phyloP scores from a whole-genome alignment of 2,113 vertebrate genomes.

The Noctilio leporinus region DNA sequence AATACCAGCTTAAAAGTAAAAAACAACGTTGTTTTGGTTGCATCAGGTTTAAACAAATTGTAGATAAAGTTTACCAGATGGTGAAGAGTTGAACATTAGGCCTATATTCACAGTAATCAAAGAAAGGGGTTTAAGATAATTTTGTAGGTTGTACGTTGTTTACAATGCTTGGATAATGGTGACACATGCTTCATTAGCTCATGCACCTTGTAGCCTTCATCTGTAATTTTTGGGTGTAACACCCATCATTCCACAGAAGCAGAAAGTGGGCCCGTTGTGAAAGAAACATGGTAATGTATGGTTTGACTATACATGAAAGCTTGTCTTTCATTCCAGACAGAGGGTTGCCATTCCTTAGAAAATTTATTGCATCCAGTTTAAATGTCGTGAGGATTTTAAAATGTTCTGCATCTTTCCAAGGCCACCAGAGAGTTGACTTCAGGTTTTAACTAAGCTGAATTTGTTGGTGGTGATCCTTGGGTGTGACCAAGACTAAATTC shows the following conservation, averaged over 20 bases:
- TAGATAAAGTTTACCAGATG: slow-evolving; percentile 9
- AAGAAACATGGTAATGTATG: not conserved
- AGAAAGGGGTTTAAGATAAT: not conserved
- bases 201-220: not conserved
- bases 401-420: not conserved
- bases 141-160: not conserved
- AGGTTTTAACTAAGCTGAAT: not conserved
- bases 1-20: not conserved
- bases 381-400: slow-evolving; percentile 6
- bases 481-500: not conserved
- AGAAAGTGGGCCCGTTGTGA: not conserved
- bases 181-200: not conserved
- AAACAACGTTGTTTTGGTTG: not conserved
- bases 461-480: not conserved
- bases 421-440: not conserved
- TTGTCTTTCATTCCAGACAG: not conserved
- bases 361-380: not conserved
- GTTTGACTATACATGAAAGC: not conserved
- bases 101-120: not conserved
- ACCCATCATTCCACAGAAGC: not conserved
- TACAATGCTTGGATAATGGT: not conserved
- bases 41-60: not conserved
- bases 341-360: slow-evolving; percentile 28
- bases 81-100: not conserved
- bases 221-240: not conserved